These are phyloP conservation scores for Drosophila melanocephala DNA, from an alignment of 2,888 invertebrate species.

Conservation along the genomic window DNA sequence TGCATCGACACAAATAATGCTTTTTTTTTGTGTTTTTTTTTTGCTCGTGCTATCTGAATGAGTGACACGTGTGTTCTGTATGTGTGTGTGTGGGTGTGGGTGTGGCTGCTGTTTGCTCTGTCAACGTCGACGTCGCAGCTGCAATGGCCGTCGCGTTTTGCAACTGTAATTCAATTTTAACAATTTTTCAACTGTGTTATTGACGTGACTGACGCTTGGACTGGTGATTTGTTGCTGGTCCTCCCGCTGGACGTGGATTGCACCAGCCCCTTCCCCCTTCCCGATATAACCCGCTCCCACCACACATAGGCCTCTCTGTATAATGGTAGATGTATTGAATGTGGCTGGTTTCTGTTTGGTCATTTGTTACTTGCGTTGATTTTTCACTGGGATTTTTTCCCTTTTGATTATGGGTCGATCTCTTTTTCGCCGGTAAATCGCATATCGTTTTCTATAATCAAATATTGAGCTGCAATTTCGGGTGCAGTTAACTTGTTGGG, in stretches of 20 bases:
- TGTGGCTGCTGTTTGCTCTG: conserved; percentile 60
- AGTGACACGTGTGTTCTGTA: conserved; percentile 38
- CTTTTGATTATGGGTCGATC: conserved; percentile 30
- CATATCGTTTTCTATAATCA: conserved; percentile 72
- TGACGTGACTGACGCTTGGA: conserved; percentile 82
- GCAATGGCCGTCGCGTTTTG: conserved; percentile 74
- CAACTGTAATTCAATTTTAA: conserved; percentile 83
- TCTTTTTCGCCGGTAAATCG: conserved; percentile 24
- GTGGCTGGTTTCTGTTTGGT: conserved; percentile 52
- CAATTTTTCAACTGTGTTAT: conserved; percentile 85
- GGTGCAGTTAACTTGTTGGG: conserved; percentile 62
- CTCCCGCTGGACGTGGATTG: conserved; percentile 5
- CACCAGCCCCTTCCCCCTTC: background rate
- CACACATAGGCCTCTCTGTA: conserved; percentile 23
- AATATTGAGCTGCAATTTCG: conserved; percentile 72
- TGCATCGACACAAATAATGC: conserved; percentile 54
- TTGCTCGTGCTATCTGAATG: conserved; percentile 24
- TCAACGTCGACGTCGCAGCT: conserved; percentile 47
- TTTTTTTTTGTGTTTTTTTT: conserved; percentile 11
- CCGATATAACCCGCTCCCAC: background rate
- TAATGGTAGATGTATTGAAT: conserved; percentile 17
- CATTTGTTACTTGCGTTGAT: conserved; percentile 78
- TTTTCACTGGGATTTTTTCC: conserved; percentile 28
- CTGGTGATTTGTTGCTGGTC: conserved; percentile 79
- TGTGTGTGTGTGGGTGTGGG: conserved; percentile 13